Evolutionary conservation across 2,797 vertebrate species (phyloP).

Genomic region (Garrulus glandarius): DNA sequence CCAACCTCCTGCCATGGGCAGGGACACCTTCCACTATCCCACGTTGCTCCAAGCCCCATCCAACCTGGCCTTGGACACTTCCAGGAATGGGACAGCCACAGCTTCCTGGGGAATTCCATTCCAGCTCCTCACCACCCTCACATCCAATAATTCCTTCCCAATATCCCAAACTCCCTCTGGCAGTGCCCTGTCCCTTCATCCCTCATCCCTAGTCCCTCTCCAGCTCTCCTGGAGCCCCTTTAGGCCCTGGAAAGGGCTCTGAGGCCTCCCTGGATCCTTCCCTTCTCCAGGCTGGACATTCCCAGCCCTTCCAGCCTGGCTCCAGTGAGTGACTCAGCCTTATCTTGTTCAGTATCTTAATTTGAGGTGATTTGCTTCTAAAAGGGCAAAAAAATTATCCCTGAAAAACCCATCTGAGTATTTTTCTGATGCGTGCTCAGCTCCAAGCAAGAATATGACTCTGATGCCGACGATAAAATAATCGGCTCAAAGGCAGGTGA

Average conservation of each 20-base stretch:
- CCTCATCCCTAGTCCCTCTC: not conserved
- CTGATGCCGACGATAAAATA: fast-evolving
- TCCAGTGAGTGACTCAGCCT: not conserved
- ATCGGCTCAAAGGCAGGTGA: not conserved
- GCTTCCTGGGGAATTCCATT: not conserved
- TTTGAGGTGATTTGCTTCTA: not conserved
- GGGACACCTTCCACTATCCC: not conserved
- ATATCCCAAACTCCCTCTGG: not conserved
- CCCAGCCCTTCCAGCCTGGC: not conserved
- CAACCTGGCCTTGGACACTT: not conserved
- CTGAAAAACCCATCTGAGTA: not conserved
- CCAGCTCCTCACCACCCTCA: too few species aligned
- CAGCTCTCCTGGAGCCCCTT: not conserved
- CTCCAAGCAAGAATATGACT: not conserved
- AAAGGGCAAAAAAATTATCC: not conserved
- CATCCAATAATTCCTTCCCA: too few species aligned
- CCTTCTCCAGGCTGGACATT: not conserved
- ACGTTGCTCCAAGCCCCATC: not conserved
- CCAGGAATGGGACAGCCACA: not conserved
- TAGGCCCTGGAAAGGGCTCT: fast-evolving
- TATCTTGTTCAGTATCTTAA: not conserved
- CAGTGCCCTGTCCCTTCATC: not conserved
- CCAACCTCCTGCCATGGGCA: not conserved
- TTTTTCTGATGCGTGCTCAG: not conserved
- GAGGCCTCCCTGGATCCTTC: fast-evolving